Conservation (phyloP, 2,888 invertebrate species). For the Cataglyphis altisquamis region DNA sequence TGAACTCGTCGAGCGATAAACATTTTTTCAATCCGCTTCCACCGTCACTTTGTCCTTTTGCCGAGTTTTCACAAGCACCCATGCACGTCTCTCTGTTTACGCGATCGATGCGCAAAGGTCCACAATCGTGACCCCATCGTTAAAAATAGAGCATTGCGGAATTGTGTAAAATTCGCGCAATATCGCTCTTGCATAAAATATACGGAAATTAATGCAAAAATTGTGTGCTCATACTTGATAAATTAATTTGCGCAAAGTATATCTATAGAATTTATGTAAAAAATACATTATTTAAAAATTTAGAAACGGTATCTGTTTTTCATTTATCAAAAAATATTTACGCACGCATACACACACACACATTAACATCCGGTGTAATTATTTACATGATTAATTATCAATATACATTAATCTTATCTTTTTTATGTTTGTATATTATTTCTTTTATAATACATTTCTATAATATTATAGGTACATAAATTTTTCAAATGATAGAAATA, state of each 20-base stretch:
- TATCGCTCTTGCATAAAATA: background rate
- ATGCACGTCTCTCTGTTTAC: constrained; percentile 45
- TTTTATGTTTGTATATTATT: background rate
- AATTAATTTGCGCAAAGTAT: background rate
- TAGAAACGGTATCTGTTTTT: background rate
- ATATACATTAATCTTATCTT: background rate
- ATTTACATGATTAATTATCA: background rate
- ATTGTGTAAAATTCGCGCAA: constrained; percentile 26
- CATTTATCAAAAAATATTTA: background rate
- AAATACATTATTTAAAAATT: background rate
- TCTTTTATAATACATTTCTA: background rate
- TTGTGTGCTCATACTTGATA: background rate
- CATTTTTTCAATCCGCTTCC: constrained; percentile 45
- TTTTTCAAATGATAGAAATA: background rate
- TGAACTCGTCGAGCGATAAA: constrained; percentile 58
- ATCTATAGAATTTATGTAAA: background rate
- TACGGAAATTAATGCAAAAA: constrained; percentile 16
- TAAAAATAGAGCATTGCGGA: constrained; percentile 33
- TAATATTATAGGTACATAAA: background rate
- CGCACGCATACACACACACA: background rate
- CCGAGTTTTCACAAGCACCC: constrained; percentile 53
- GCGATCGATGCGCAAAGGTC: constrained; percentile 53
- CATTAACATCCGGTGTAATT: background rate
- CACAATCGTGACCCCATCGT: constrained; percentile 49
- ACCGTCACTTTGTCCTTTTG: constrained; percentile 55